Base-by-base conservation (phyloP, 1,140 invertebrate species). In the Delia radicum region DNA sequence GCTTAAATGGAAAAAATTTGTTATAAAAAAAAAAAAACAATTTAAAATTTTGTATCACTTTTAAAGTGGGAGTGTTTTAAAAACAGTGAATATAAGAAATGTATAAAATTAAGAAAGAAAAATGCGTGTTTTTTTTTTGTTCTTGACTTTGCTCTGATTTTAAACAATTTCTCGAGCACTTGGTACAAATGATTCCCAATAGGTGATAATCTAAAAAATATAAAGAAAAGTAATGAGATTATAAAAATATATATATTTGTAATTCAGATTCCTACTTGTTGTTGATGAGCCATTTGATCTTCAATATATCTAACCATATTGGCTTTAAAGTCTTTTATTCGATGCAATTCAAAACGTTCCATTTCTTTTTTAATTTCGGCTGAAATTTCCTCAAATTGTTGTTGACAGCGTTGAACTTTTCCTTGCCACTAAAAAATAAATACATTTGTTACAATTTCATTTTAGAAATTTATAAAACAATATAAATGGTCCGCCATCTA, bases 321-420 rank as follows among this genome's bases (percentile, higher is more conserved):
- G 61, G 91, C 89, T 82, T 97, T 97, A 84, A 99, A 97, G 85
- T 99, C 98, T 75, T 92, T 90, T 13, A 98, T 92, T 80, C 97
- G 90, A 67, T 93, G 90, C 74, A 93, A 89, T 85, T 99, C 97
- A 88, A 98, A 98, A 29, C 94, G 89, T 79, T 97, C 95, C 85
- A 99, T 91, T 87, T 99, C 98, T 75, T 94, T 94, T 83, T 98
- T 96, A 78, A 99, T 99, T 87, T 96, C 96, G 79, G 93, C 92
- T 1, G 97, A 99, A 83, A 99, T 98, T 80, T 93, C 93, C 83
- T 98, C 94, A 88, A 99, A 99, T 82, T 98, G 96, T 82, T 98
- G 95, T 85, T 99, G 95, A 8, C 96, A 95, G 79, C 96, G 91
- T 81, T 98, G 96, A 8, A 99, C 96, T 88, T 98, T 98, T 1